Conservation (phyloP, 2,888 invertebrate genomes). For the Stenoptilia bipunctidactyla region DNA sequence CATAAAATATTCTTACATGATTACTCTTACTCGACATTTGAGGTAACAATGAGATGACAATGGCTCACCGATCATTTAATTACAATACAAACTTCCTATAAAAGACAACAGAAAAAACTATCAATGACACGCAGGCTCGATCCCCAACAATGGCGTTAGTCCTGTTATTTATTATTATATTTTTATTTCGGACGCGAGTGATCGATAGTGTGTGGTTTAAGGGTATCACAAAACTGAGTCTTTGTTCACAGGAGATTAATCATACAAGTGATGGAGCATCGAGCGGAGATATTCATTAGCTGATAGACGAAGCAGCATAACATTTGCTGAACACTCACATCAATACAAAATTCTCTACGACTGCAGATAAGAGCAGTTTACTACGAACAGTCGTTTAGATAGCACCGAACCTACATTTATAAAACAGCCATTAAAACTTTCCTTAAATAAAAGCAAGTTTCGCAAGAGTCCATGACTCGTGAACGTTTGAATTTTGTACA, state of each 20-base stretch:
- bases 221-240: conserved; percentile 52
- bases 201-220: conserved; percentile 42
- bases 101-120: conserved; percentile 26
- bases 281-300: conserved; percentile 54
- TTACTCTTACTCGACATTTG: too few relatives aligned
- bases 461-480: not conserved
- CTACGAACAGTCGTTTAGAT: too few relatives aligned
- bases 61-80: too few relatives aligned
- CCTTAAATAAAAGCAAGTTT: not conserved
- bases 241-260: conserved; percentile 65
- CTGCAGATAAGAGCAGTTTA: too few relatives aligned
- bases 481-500: not conserved
- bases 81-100: too few relatives aligned
- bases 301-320: conserved; percentile 23
- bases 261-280: conserved; percentile 47
- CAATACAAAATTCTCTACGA: conserved; percentile 5
- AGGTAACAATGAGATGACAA: too few relatives aligned
- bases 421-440: conserved; percentile 9
- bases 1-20: too few relatives aligned
- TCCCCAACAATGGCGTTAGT: conserved; percentile 48
- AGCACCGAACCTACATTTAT: too few relatives aligned
- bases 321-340: conserved; percentile 17
- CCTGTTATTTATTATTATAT: conserved; percentile 60
- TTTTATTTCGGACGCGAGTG: conserved; percentile 63
- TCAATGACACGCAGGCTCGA: conserved; percentile 42